Conservation (phyloP, 2,888 invertebrate species). For the Parochlus steinenii region DNA sequence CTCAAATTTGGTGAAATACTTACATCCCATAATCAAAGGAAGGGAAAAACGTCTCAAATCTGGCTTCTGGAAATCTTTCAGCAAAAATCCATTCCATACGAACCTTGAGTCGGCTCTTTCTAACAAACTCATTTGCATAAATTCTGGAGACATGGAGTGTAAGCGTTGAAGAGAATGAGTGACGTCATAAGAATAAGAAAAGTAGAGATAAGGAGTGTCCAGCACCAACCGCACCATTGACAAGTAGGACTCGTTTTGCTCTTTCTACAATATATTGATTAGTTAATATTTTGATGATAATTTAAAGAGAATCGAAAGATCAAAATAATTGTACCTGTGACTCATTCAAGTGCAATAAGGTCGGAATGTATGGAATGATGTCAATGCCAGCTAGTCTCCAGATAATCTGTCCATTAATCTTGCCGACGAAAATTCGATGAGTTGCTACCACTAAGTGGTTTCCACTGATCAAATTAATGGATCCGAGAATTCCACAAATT, state of each 20-base stretch:
- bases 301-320: conserved; percentile 1
- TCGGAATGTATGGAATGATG: conserved; percentile 70
- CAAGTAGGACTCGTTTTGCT: conserved; percentile 70
- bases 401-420: conserved; percentile 60
- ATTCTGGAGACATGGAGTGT: conserved; percentile 67
- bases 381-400: conserved; percentile 67
- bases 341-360: conserved; percentile 66
- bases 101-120: conserved; percentile 75
- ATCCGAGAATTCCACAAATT: conserved; percentile 80
- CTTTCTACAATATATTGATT: conserved; percentile 34
- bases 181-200: conserved; percentile 85
- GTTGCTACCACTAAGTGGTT: conserved; percentile 80
- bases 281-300: conserved; percentile 4
- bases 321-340: conserved; percentile 40
- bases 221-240: conserved; percentile 71
- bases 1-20: conserved; percentile 35
- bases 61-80: conserved; percentile 57
- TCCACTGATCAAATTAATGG: conserved; percentile 68
- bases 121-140: conserved; percentile 48
- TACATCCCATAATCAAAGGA: conserved; percentile 85
- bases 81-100: conserved; percentile 80
- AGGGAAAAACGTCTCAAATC: conserved; percentile 67
- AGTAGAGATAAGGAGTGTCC: conserved; percentile 76
- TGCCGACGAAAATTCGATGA: conserved; percentile 59
- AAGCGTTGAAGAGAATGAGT: conserved; percentile 82